Conservation (phyloP, 2,113 vertebrate species). For the Alosa alosa region DNA sequence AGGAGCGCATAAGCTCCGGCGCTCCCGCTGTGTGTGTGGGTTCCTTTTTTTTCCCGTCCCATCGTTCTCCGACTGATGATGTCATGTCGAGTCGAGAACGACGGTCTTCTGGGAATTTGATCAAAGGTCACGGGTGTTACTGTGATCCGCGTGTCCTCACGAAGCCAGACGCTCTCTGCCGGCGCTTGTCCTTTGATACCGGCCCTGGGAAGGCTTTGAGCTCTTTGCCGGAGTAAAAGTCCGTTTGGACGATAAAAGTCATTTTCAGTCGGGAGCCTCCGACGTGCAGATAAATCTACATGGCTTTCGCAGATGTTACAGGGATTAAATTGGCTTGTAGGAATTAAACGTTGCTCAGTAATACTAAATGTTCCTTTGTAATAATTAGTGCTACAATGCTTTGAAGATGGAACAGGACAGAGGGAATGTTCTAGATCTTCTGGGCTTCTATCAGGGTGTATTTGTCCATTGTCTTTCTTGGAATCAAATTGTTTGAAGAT, state of each 20-base stretch:
- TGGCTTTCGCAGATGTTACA: neutral
- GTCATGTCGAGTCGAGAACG: neutral
- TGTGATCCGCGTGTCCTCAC: neutral
- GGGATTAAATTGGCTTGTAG: constrained; percentile 36
- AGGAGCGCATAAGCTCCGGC: neutral
- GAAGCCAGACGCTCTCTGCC: neutral
- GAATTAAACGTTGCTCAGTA: constrained; percentile 38
- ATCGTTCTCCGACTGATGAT: neutral
- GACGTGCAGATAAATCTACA: constrained; percentile 4
- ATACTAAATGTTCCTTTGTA: neutral
- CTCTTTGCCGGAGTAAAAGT: neutral
- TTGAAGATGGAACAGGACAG: neutral
- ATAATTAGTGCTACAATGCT: neutral
- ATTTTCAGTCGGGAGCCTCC: neutral
- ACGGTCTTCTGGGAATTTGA: neutral
- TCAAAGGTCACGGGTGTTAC: constrained; percentile 9
- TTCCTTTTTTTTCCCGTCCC: neutral
- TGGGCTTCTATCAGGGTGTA: neutral
- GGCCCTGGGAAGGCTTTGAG: neutral
- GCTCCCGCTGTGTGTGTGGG: neutral
- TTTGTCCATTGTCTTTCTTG: constrained; percentile 23
- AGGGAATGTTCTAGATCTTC: neutral
- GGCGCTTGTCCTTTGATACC: neutral
- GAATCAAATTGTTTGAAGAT: constrained; percentile 22
- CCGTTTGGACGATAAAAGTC: constrained; percentile 4